Percentiles rank a stretch among this genome's conserved stretches.
phyloP scores from a whole-genome alignment of 2,888 invertebrate species.

The Epinotia brunnichana region DNA sequence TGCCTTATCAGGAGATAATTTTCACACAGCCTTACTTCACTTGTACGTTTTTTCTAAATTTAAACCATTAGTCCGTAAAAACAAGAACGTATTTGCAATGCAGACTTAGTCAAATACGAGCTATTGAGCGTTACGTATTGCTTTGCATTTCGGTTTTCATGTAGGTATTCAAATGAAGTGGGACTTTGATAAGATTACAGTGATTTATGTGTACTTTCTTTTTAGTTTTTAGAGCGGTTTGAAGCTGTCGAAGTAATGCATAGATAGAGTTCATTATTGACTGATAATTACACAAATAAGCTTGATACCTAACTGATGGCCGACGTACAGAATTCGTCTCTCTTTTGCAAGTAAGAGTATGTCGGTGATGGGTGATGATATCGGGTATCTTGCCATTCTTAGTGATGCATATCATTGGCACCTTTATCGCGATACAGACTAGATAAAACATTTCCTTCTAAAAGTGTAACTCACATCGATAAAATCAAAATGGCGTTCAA shows the following conservation, averaged over 20 bases:
- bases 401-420: background rate
- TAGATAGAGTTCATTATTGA: background rate
- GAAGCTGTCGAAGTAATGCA: background rate
- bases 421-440: background rate
- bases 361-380: background rate
- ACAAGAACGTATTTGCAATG: background rate
- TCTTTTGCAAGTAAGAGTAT: background rate
- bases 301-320: background rate
- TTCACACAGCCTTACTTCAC: background rate
- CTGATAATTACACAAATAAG: background rate
- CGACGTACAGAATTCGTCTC: background rate
- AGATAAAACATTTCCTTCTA: background rate
- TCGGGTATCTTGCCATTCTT: background rate
- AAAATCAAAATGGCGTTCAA: background rate
- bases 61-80: background rate
- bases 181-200: conserved; percentile 8
- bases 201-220: background rate
- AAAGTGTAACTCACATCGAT: background rate
- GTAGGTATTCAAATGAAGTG: conserved; percentile 6
- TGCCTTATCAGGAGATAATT: background rate
- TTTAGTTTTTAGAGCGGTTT: conserved; percentile 1
- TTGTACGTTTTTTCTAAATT: background rate
- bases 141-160: conserved; percentile 5
- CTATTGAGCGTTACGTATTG: background rate
- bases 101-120: background rate